Percentiles rank a stretch among this genome's conserved stretches.
Evolutionary conservation across 2,797 vertebrate genomes (phyloP).

Genomic region (Myoxocephalus aenaeus): DNA sequence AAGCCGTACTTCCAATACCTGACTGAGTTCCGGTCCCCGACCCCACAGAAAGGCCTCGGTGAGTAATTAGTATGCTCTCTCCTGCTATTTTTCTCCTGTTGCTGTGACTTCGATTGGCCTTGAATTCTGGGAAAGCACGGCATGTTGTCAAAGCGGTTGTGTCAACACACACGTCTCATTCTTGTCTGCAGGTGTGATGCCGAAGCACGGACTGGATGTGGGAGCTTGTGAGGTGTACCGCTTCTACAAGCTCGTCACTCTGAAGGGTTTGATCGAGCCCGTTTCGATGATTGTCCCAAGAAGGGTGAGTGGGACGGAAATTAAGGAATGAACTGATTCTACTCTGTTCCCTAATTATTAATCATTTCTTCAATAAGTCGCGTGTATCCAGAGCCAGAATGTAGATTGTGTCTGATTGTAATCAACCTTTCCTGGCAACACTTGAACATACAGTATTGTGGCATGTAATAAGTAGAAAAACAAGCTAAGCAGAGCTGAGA

Average conservation of each 20-base stretch:
- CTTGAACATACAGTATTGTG: neutral
- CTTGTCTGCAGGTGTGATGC: constrained; percentile 92
- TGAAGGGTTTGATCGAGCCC: constrained; percentile 96
- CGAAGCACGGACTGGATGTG: constrained; percentile 96
- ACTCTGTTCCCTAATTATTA: neutral
- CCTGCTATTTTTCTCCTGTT: neutral
- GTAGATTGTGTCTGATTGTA: neutral
- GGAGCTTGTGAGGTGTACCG: constrained; percentile 94
- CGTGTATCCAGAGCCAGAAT: neutral
- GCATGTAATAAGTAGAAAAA: constrained; percentile 10
- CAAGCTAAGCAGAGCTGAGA: neutral
- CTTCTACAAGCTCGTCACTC: constrained; percentile 97
- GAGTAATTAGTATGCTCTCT: constrained; percentile 59
- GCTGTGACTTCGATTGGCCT: neutral
- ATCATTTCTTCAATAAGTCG: neutral
- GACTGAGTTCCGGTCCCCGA: constrained; percentile 96
- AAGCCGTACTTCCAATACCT: constrained; percentile 97
- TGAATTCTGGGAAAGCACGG: constrained; percentile 11
- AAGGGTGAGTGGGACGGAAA: constrained; percentile 86
- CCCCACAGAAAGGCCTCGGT: constrained; percentile 98
- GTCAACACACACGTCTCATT: constrained; percentile 5
- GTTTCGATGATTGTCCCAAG: constrained; percentile 99
- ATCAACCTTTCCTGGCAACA: constrained; percentile 7
- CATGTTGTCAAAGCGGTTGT: neutral
- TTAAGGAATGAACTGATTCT: neutral